Base-by-base conservation (phyloP, 2,797 vertebrate genomes). In the Allobates femoralis region DNA sequence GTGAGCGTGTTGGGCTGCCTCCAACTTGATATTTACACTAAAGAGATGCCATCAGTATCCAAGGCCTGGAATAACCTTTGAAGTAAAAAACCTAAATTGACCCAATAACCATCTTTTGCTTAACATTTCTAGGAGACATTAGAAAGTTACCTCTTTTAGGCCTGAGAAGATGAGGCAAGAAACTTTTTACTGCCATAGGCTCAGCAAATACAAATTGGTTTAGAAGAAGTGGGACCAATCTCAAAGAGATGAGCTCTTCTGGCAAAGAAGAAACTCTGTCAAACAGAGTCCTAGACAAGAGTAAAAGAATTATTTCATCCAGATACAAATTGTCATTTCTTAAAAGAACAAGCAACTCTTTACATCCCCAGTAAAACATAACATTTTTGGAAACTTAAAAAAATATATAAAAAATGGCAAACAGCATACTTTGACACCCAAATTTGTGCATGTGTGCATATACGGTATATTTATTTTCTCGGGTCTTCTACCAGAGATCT, bases 121-220 rank as follows among this genome's bases (percentile, higher is more conserved):
- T 30, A 32, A 67, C 18, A 12, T 21, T 37, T 60, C 21, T 26
- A 8, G 23, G 6, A 78, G 3, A 37, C 66, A 34, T 32, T 55
- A 26, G 67, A 60, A 67, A 67, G 15, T 90, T 93, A 99, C 98
- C 97, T 90, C 93, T 97, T 94, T 97, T 99, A 93, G 98, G 97
- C 86, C 93, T 95, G 87, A 99, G 93, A 71, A 99, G 96, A 94
- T 99, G 96, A 89, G 98, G 98, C 92, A 99, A 95, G 90, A 99
- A 99, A 93, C 97, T 99, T 93, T 97, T 99, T 51, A 99, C 95
- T 88, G 98, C 98, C 78, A 96, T 96, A 14, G 98, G 97, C 89
- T 99, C 98, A 79, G 98, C 98, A 92, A 99, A 98, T 88, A 99
- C 97, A 0, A 99, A 92, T 84, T 96, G 94, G 91, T 98, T 97